Evolutionary conservation across 2,888 invertebrate species (phyloP).

Genomic region (Ennomos fuscantarius): DNA sequence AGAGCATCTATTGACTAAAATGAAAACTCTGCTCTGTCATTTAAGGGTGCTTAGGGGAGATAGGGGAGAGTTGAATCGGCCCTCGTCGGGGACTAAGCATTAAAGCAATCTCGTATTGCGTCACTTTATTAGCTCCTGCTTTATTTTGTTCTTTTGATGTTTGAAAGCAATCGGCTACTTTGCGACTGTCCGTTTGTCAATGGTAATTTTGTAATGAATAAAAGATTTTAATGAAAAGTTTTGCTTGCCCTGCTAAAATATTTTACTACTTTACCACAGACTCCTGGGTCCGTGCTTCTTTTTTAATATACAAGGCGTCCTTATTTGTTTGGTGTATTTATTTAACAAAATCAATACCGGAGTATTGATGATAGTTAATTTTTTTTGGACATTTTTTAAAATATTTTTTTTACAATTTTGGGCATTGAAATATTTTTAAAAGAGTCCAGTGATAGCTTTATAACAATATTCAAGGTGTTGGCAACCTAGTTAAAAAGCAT

Average conservation of each 20-base stretch:
- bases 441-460: too few species aligned
- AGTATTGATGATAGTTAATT: too few species aligned
- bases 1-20: constrained; percentile 79
- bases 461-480: too few species aligned
- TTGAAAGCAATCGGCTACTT: constrained; percentile 69
- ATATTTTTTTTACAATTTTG: too few species aligned
- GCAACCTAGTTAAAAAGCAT: too few species aligned
- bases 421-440: too few species aligned
- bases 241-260: too few species aligned
- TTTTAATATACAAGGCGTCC: not conserved
- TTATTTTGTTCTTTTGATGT: constrained; percentile 81
- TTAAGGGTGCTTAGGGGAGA: constrained; percentile 70
- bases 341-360: too few species aligned
- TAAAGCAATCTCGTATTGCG: constrained; percentile 80
- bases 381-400: too few species aligned
- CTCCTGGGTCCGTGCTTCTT: too few species aligned
- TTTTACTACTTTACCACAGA: too few species aligned
- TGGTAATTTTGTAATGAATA: constrained; percentile 44
- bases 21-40: constrained; percentile 74
- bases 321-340: too few species aligned
- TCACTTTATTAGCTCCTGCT: constrained; percentile 80
- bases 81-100: constrained; percentile 77
- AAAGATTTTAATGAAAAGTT: constrained; percentile 26
- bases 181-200: constrained; percentile 55
- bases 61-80: constrained; percentile 78